Conservation (phyloP, 2,888 invertebrate genomes). For the Tricholauxania praeusta region DNA sequence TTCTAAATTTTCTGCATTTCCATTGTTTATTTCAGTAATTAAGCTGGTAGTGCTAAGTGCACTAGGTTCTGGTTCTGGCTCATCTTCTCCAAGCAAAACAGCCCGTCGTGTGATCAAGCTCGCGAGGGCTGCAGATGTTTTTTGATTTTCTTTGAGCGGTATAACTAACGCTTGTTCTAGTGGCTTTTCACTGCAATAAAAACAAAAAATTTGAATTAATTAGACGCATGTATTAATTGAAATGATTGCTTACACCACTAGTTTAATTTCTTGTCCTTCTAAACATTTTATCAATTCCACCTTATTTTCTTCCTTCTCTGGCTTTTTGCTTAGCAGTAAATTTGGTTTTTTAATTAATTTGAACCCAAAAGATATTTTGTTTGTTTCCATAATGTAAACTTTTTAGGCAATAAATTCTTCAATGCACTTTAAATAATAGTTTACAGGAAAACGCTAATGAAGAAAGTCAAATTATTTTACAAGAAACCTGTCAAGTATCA, state of each 20-base stretch:
- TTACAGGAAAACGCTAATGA: too few relatives aligned
- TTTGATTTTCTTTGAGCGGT: constrained; percentile 70
- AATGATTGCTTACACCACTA: constrained; percentile 74
- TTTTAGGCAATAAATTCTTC: too few relatives aligned
- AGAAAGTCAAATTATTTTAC: too few relatives aligned
- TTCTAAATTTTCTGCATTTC: constrained; percentile 68
- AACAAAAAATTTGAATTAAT: background rate
- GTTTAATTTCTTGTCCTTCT: constrained; percentile 81
- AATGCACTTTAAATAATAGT: too few relatives aligned
- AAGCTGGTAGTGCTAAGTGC: background rate
- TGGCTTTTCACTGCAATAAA: background rate
- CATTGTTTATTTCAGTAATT: constrained; percentile 28
- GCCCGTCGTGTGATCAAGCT: constrained; percentile 63
- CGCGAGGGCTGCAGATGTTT: constrained; percentile 70
- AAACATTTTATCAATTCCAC: constrained; percentile 81
- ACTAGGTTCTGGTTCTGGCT: constrained; percentile 49
- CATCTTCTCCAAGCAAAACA: constrained; percentile 67
- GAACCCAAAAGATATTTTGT: constrained; percentile 87
- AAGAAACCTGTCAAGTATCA: too few relatives aligned
- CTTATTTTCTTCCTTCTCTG: constrained; percentile 70
- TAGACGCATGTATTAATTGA: constrained; percentile 14
- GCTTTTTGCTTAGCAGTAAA: constrained; percentile 59
- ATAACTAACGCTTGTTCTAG: background rate
- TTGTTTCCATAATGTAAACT: constrained; percentile 70
- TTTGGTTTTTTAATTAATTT: constrained; percentile 74